Evolutionary conservation across 2,113 vertebrate genomes (phyloP).

Genomic region (Scophthalmus maximus): DNA sequence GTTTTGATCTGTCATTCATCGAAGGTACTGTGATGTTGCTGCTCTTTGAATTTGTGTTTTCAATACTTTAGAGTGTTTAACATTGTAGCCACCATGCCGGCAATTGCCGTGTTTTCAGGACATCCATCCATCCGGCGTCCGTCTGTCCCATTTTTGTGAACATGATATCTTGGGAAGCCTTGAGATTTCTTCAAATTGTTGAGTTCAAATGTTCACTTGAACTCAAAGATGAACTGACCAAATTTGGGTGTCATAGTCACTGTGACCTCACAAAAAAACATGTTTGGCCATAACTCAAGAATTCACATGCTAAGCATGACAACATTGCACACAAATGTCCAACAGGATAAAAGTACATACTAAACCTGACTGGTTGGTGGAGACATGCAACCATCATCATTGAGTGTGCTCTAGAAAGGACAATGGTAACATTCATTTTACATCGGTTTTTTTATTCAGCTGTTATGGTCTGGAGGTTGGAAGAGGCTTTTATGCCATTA

Average conservation of each 20-base stretch:
- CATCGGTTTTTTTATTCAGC: background rate
- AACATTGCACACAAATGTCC: background rate
- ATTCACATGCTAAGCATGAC: background rate
- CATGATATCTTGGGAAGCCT: background rate
- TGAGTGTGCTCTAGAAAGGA: too few species aligned
- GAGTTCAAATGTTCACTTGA: background rate
- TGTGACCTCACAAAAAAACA: background rate
- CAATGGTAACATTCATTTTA: too few species aligned
- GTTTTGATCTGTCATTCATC: conserved; percentile 10
- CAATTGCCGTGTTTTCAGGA: background rate
- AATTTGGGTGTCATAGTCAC: background rate
- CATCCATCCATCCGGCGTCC: too few species aligned
- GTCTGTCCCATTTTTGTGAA: background rate
- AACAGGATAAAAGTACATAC: background rate
- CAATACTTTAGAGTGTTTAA: too few species aligned
- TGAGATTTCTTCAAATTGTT: background rate
- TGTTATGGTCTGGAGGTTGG: background rate
- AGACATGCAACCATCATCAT: background rate
- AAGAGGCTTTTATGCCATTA: conserved; percentile 1
- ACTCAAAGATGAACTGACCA: background rate
- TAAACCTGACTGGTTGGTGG: background rate
- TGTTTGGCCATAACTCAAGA: background rate
- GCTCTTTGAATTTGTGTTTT: background rate
- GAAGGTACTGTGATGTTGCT: background rate
- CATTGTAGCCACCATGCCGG: too few species aligned